Conservation (phyloP, 2,797 vertebrate species). For the Dromococcyx pavoninus region DNA sequence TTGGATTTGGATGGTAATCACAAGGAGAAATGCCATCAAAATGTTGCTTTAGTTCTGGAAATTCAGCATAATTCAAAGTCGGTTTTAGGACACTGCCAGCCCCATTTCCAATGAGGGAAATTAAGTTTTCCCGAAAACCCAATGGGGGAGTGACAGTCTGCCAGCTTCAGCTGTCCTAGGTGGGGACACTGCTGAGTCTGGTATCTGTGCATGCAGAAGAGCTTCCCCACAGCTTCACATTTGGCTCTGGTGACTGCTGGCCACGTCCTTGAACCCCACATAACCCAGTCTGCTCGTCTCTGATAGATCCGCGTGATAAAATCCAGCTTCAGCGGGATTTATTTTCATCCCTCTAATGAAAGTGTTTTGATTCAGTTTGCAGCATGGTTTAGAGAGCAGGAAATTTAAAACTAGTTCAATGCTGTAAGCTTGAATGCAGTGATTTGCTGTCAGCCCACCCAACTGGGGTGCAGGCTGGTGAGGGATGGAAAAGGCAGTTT, state of each 20-base stretch:
- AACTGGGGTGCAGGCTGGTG: neutral
- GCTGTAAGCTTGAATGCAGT: neutral
- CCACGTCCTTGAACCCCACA: conserved; percentile 22
- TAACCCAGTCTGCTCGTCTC: neutral
- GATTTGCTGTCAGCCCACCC: conserved; percentile 36
- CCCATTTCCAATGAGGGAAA: neutral
- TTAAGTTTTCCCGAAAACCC: neutral
- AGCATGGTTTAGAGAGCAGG: conserved; percentile 46
- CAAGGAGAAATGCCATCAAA: conserved; percentile 17
- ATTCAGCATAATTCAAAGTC: neutral
- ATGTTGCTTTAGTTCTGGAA: conserved; percentile 26
- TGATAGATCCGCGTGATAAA: neutral
- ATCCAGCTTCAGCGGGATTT: conserved; percentile 43
- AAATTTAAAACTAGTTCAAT: conserved; percentile 49
- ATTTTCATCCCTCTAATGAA: conserved; percentile 58
- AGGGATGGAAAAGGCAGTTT: neutral
- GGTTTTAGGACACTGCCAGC: neutral
- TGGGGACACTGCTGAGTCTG: neutral
- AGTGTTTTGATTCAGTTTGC: conserved; percentile 40
- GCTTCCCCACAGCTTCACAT: neutral
- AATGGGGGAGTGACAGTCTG: neutral
- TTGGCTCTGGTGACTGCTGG: neutral
- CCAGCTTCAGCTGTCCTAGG: neutral
- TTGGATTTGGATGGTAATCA: neutral
- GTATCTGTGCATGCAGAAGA: neutral